Evolutionary conservation across 2,888 invertebrate species (phyloP).

Genomic region (Petrophora chlorosata): DNA sequence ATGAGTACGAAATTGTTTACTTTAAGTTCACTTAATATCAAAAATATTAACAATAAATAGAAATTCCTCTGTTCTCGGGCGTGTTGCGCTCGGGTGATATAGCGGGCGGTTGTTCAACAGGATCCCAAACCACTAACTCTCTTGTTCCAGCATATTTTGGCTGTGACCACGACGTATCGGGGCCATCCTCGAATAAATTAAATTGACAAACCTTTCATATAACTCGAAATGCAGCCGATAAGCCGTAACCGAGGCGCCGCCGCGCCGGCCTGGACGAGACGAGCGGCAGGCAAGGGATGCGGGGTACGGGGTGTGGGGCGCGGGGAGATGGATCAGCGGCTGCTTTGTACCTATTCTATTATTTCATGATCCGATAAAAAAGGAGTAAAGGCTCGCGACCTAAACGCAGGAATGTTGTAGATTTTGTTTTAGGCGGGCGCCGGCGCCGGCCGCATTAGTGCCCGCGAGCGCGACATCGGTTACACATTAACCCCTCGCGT

Average conservation of each 20-base stretch:
- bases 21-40: too few species aligned
- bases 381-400: conserved; percentile 70
- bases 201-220: conserved; percentile 7
- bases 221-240: conserved; percentile 9
- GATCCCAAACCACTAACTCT: not conserved
- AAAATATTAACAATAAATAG: too few species aligned
- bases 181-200: conserved; percentile 18
- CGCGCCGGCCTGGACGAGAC: too few species aligned
- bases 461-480: conserved; percentile 63
- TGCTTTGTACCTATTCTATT: conserved; percentile 74
- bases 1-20: too few species aligned
- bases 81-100: not conserved
- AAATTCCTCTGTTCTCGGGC: not conserved
- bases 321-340: conserved; percentile 46
- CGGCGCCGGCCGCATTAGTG: conserved; percentile 80
- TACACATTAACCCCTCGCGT: conserved; percentile 71
- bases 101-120: conserved; percentile 1
- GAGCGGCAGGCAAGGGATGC: too few species aligned
- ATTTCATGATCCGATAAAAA: conserved; percentile 78
- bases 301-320: not conserved
- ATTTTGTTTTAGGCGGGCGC: conserved; percentile 77
- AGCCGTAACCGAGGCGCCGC: conserved; percentile 6
- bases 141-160: conserved; percentile 4
- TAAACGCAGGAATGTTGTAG: conserved; percentile 78
- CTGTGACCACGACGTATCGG: conserved; percentile 3